These are phyloP conservation scores for Rhizomys pruinosus DNA, from an alignment of 2,113 vertebrate species.

Conservation along the genomic window DNA sequence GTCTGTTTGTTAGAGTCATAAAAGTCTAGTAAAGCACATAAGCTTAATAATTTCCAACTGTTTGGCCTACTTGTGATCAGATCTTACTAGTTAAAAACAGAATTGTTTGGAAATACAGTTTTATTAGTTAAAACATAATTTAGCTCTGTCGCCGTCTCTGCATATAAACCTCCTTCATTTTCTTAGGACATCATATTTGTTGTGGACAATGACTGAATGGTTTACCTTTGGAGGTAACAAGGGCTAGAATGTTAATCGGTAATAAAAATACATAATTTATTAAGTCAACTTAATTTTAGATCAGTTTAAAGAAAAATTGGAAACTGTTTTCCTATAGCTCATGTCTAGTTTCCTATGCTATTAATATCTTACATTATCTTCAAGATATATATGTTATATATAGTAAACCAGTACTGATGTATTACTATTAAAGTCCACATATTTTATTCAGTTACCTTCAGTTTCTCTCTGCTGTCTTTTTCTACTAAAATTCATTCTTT, in stretches of 20 bases:
- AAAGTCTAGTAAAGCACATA: not conserved
- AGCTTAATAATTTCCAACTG: slow-evolving; percentile 27
- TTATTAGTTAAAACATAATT: not conserved
- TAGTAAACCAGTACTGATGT: not conserved
- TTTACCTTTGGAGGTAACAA: not conserved
- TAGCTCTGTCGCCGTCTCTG: not conserved
- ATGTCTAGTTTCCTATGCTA: not conserved
- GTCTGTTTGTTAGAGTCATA: slow-evolving; percentile 26
- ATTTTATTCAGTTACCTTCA: not conserved
- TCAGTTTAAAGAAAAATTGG: not conserved
- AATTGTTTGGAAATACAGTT: not conserved
- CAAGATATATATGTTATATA: not conserved
- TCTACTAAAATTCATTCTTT: no score
- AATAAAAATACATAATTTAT: slow-evolving; percentile 5
- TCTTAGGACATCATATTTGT: not conserved
- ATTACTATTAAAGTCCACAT: not conserved
- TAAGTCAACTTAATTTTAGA: not conserved
- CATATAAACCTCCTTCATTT: not conserved
- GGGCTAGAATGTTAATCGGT: not conserved
- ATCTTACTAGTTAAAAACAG: not conserved
- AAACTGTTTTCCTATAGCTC: not conserved
- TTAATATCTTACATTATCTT: not conserved
- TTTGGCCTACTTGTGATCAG: not conserved
- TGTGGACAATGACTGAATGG: not conserved
- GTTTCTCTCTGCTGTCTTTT: not conserved